A percentile compares a stretch with the other conserved stretches of the same genome.
phyloP scores from a whole-genome alignment of 2,113 vertebrate species.

The Oryzias javanicus region DNA sequence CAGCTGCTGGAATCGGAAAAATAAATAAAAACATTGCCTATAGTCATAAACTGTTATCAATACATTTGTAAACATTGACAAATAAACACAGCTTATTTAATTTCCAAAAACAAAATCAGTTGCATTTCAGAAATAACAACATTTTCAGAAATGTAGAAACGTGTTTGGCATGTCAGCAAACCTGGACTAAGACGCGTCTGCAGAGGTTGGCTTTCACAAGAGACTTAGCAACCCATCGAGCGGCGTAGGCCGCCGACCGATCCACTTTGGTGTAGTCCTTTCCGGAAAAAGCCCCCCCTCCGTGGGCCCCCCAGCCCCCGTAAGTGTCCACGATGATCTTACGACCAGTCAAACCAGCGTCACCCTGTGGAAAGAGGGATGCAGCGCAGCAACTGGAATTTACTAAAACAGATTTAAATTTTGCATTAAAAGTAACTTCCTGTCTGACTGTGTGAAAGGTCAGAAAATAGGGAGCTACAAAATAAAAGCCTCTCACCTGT shows the following conservation, averaged over 20 bases:
- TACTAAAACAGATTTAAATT: too few species aligned
- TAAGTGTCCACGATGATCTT: conserved; percentile 98
- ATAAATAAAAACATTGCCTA: too few species aligned
- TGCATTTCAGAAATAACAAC: too few species aligned
- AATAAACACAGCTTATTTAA: too few species aligned
- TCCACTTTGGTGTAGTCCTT: conserved; percentile 98
- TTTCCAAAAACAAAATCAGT: too few species aligned
- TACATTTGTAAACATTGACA: too few species aligned
- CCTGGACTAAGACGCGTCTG: conserved; percentile 91
- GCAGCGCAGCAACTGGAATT: not conserved
- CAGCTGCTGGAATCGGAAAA: too few species aligned
- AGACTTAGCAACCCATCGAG: conserved; percentile 96
- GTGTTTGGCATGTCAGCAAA: conserved; percentile 36
- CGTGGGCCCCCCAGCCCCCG: conserved; percentile 94
- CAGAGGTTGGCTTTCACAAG: conserved; percentile 92
- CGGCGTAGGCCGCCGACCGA: conserved; percentile 92
- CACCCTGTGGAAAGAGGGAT: conserved; percentile 75
- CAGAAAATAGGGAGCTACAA: not conserved
- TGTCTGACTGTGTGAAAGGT: not conserved
- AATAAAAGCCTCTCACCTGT: conserved; percentile 76
- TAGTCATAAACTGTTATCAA: too few species aligned
- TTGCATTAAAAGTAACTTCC: too few species aligned
- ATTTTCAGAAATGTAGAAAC: not conserved
- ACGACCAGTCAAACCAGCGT: conserved; percentile 91
- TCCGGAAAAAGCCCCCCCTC: conserved; percentile 94